Evolutionary conservation across 2,888 invertebrate species (phyloP), one percentile per base, ranked within the genome.

Genomic region (Conops quadrifasciatus): DNA sequence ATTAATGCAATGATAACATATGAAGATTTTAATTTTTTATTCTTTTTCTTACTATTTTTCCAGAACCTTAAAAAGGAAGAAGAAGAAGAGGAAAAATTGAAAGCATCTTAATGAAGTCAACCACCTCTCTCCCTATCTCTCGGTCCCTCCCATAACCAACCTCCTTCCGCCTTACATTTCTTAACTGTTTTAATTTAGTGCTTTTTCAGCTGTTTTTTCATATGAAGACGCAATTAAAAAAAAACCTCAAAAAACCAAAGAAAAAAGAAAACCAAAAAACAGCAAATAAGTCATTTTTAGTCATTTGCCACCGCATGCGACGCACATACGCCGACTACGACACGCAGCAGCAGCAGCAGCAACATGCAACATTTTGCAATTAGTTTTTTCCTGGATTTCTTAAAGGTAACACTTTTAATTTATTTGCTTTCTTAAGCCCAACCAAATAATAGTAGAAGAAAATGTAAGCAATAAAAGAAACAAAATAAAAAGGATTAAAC

Each of bases 311-410:
- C 56, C 56, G 36, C 53, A 56, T 19, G 30, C 56, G 49, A 53
- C 66, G 51, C 66, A 66, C 30, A 43, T 36, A 36, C 36, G 5
- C 5, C 36, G 36, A 7, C 36, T 36, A 36, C 66, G 53, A 30
- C 56, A 66, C 66, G 36, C 65, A 65, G 21, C 36, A 58, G 13
- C 67, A 53, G n/a, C n/a, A n/a, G 53, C 53, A 58, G 13, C 67
- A 53, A 19, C 56, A 68, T 68, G 68, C 68, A 62, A 62, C 51
- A 51, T 28, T 62, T 47, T 80, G 81, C 81, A 81, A 81, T 81
- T 81, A 80, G 81, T 78, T 49, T 79, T 74, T 71, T 63, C 26
- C 66, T 73, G 36, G 9, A 9, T 73, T 67, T 62, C 62, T 62
- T 67, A 36, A 36, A 36, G 36, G 9, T 36, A 9, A 4, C 9